Conservation (phyloP, 2,797 vertebrate genomes). For the Eleutherodactylus coqui region DNA sequence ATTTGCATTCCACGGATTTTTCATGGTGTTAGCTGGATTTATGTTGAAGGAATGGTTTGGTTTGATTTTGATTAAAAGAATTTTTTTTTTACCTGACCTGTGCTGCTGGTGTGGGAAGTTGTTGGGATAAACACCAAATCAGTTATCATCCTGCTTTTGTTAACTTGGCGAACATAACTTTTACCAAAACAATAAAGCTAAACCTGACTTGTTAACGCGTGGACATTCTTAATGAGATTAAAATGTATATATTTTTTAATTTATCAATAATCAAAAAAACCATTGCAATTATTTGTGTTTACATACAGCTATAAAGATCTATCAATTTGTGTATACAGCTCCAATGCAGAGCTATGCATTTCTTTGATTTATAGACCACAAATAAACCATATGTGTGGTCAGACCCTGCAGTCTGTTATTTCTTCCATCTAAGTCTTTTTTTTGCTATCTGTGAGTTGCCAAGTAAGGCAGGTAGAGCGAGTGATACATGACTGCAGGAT, state of each 20-base stretch:
- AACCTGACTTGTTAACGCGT: conserved; percentile 64
- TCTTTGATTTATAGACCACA: background rate
- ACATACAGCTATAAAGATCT: background rate
- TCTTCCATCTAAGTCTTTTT: too few species aligned
- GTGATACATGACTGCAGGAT: too few species aligned
- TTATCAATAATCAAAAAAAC: background rate
- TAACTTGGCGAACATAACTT: conserved; percentile 70
- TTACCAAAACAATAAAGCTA: conserved; percentile 65
- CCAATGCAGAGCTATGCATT: background rate
- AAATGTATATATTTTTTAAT: background rate
- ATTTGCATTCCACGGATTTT: conserved; percentile 80
- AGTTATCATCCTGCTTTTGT: conserved; percentile 73
- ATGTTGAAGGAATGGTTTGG: conserved; percentile 66
- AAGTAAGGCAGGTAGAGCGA: too few species aligned
- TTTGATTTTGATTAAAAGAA: conserved; percentile 63
- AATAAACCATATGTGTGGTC: background rate
- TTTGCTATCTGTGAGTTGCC: too few species aligned
- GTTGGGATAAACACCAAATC: conserved; percentile 85
- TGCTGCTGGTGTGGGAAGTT: conserved; percentile 76
- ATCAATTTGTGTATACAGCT: background rate
- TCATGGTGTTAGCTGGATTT: conserved; percentile 65
- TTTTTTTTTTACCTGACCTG: conserved; percentile 80
- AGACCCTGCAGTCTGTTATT: background rate
- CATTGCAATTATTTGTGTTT: background rate
- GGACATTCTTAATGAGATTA: background rate